Conservation (phyloP, 1,140 invertebrate genomes). For the Muscidifurax raptorellus region DNA sequence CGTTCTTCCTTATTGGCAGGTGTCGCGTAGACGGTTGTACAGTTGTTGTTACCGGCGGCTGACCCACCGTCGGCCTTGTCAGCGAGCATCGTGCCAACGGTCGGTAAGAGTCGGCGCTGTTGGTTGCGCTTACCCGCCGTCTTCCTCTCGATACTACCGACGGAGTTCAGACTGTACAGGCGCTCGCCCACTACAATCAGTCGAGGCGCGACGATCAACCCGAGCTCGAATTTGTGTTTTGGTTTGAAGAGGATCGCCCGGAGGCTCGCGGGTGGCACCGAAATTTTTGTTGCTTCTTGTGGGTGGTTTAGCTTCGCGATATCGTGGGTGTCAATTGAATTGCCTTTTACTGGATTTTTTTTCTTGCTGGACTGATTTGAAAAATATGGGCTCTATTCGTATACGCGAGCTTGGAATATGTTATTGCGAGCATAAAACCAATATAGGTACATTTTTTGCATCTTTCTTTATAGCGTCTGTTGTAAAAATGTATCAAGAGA, state of each 20-base stretch:
- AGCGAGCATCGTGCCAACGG: constrained; percentile 64
- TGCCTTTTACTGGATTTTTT: background rate
- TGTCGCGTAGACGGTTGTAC: constrained; percentile 71
- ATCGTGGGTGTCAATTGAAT: background rate
- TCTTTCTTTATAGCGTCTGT: background rate
- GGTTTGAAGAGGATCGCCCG: background rate
- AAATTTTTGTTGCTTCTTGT: background rate
- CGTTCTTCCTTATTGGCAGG: constrained; percentile 71
- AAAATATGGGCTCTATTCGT: background rate
- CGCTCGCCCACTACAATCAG: constrained; percentile 66
- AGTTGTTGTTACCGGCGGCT: constrained; percentile 68
- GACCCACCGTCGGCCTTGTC: constrained; percentile 59
- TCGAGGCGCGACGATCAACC: constrained; percentile 47
- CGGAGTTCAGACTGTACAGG: constrained; percentile 66
- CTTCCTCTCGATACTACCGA: constrained; percentile 66
- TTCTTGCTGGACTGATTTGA: background rate
- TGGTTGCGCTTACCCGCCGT: constrained; percentile 14
- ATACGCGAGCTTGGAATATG: too few species aligned
- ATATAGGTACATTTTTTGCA: background rate
- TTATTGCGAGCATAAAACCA: background rate
- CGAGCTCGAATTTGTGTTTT: background rate
- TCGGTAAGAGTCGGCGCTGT: constrained; percentile 57
- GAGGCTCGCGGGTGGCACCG: background rate
- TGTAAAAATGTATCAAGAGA: background rate
- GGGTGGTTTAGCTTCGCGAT: background rate